Base-by-base conservation (phyloP, 2,113 vertebrate species). In the Madoqua kirkii region DNA sequence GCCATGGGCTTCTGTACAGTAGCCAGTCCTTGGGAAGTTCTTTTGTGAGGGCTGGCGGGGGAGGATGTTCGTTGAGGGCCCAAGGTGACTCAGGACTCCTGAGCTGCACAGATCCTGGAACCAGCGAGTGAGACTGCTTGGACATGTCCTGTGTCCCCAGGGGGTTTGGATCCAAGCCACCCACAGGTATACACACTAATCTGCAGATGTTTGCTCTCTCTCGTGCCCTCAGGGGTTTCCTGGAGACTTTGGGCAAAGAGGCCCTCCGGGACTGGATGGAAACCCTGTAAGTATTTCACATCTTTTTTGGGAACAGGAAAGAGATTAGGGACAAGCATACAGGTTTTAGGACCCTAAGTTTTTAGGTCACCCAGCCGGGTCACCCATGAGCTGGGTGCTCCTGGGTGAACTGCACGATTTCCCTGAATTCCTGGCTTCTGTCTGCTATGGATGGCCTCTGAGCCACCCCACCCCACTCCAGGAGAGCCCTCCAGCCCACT, bases 211-310 rank as follows among this genome's bases (percentile, higher is more conserved):
- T 45, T 87, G 57, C 48, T 98, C 98, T 97, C 93, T 97, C 96
- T 97, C 95, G 54, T 98, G 93, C 92, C 85, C 71, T 96, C 95
- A 99, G 99, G 99, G 99, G 31, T 99, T 99, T 99, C 99, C 99
- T 88, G 99, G 99, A 97, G 99, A 99, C 98, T 99, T 99, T 98
- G 99, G 99, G 55, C 99, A 99, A 92, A 99, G 99, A 98, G 99
- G 99, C 97, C 99, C 99, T 96, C 99, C 99, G 11, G 99, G 99
- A 97, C 98, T 99, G 27, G 99, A 99, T 93, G 99, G 99, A 96
- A 99, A 99, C 98, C 99, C 99, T n/a, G 99, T 99, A 99, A 99
- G 99, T 99, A 95, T 94, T 90, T 50, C 5, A 19, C 57, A 0
- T 6, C 87, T 95, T 95, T 96, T 74, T 27, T 14, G 54, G 40